Conservation (phyloP, 2,888 invertebrate genomes). For the Rambutsinella grinnellia region DNA sequence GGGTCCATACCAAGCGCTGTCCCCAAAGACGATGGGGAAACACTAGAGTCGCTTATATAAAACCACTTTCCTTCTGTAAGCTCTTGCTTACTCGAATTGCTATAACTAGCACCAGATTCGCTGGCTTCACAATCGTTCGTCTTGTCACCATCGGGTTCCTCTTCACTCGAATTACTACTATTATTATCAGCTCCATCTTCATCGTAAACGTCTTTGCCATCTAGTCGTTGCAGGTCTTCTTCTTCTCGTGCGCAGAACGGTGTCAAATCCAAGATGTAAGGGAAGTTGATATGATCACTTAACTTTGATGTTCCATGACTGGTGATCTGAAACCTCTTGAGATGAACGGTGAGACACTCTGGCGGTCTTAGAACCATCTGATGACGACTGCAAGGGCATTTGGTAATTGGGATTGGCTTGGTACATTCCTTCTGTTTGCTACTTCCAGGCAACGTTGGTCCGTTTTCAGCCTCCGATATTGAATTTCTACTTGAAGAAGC, state of each 20-base stretch:
- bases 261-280: slow-evolving; percentile 86
- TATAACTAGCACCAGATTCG: not conserved
- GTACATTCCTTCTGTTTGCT: slow-evolving; percentile 68
- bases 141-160: no score
- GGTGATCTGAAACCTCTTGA: slow-evolving; percentile 94
- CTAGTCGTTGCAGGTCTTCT: slow-evolving; percentile 68
- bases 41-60: slow-evolving; percentile 91
- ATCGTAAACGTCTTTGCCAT: slow-evolving; percentile 48
- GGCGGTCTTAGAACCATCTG: slow-evolving; percentile 88
- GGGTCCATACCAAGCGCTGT: slow-evolving; percentile 89
- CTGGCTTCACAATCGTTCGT: not conserved
- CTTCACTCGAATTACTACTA: not conserved
- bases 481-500: slow-evolving; percentile 61
- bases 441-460: slow-evolving; percentile 5
- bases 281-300: slow-evolving; percentile 88
- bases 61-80: slow-evolving; percentile 88
- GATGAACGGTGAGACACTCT: slow-evolving; percentile 91
- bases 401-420: slow-evolving; percentile 83
- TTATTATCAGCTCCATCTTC: slow-evolving; percentile 61
- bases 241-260: slow-evolving; percentile 85
- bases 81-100: slow-evolving; percentile 67
- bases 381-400: slow-evolving; percentile 82
- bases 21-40: slow-evolving; percentile 83
- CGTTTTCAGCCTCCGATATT: slow-evolving; percentile 57
- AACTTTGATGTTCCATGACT: slow-evolving; percentile 83